phyloP scores from a whole-genome alignment of 2,888 invertebrate species.

The Capitulum mitella region DNA sequence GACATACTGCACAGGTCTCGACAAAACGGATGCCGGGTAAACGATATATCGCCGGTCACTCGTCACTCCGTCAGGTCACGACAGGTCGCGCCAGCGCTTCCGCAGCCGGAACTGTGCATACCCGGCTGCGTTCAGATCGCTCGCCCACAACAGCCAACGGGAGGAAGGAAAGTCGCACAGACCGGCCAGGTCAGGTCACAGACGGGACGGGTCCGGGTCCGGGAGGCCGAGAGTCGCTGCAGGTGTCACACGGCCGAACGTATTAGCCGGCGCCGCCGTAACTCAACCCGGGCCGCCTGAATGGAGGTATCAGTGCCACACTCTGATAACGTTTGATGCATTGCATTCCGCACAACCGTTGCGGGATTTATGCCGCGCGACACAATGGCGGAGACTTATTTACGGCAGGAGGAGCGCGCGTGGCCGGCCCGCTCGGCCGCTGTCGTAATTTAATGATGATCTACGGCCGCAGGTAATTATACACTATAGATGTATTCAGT shows the following conservation, averaged over 20 bases:
- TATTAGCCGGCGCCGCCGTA: not conserved
- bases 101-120: too few species aligned
- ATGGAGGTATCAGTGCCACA: constrained; percentile 15
- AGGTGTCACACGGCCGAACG: not conserved
- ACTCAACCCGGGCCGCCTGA: not conserved
- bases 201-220: too few species aligned
- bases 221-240: too few species aligned
- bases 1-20: too few species aligned
- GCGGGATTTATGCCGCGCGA: not conserved
- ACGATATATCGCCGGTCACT: too few species aligned
- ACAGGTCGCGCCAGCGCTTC: too few species aligned
- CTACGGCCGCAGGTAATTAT: not conserved
- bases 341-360: constrained; percentile 19
- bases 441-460: constrained; percentile 1
- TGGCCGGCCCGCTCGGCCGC: not conserved
- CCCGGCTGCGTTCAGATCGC: too few species aligned
- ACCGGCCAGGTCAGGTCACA: too few species aligned
- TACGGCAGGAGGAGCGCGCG: not conserved
- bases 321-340: constrained; percentile 16
- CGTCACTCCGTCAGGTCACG: too few species aligned
- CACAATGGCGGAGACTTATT: constrained; percentile 3
- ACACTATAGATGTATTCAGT: not conserved
- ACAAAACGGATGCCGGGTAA: too few species aligned
- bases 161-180: too few species aligned
- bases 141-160: too few species aligned